Conservation (phyloP, 2,888 invertebrate genomes). For the Xylota segnis region DNA sequence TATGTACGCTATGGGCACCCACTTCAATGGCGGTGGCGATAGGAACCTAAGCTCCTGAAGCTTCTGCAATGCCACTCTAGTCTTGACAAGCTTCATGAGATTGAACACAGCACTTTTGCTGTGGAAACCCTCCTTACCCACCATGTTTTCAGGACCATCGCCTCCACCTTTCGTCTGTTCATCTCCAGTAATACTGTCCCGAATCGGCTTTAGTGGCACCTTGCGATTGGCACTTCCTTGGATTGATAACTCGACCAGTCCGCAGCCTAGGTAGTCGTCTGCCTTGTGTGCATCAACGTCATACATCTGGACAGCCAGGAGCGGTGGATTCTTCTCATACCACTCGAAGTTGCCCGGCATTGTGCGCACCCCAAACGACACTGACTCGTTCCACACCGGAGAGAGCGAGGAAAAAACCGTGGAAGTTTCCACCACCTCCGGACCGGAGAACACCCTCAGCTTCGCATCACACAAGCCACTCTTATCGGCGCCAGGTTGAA, state of each 20-base stretch:
- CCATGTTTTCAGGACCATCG: not conserved
- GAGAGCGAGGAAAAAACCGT: conserved; percentile 83
- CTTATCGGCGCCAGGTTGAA: conserved; percentile 86
- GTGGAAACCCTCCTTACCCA: not conserved
- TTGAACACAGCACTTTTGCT: conserved; percentile 11
- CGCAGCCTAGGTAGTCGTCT: conserved; percentile 80
- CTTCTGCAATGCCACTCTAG: conserved; percentile 75
- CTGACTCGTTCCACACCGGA: conserved; percentile 87
- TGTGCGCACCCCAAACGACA: conserved; percentile 85
- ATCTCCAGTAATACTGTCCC: not conserved
- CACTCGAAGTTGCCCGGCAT: conserved; percentile 80
- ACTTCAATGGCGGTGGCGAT: conserved; percentile 85
- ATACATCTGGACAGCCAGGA: conserved; percentile 84
- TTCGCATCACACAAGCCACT: conserved; percentile 86
- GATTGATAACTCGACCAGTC: conserved; percentile 78
- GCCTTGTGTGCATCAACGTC: conserved; percentile 81
- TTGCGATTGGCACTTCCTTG: conserved; percentile 9
- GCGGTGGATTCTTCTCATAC: conserved; percentile 83
- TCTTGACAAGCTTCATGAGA: conserved; percentile 60
- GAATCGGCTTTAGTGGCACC: conserved; percentile 5
- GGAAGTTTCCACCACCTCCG: conserved; percentile 79
- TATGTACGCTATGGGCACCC: conserved; percentile 85
- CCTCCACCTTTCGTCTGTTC: not conserved
- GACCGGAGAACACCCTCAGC: conserved; percentile 79
- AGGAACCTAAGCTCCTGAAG: conserved; percentile 78